phyloP scores from a whole-genome alignment of 2,797 vertebrate genomes.

The Megaceryle alcyon region DNA sequence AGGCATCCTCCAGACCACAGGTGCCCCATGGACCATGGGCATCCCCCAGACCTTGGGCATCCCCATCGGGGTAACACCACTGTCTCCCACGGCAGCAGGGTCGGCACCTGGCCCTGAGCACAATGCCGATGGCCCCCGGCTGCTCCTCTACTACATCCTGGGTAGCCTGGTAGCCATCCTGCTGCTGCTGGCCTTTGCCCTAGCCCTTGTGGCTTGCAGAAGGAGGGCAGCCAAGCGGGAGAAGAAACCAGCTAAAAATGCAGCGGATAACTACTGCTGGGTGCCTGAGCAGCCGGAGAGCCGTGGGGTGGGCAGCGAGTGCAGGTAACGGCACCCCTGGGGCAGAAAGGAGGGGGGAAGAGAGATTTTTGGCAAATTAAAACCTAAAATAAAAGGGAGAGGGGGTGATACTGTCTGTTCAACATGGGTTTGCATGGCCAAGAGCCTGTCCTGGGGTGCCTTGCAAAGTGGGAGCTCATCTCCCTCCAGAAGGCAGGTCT shows the following conservation, averaged over 20 bases:
- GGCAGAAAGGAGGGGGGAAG: not conserved
- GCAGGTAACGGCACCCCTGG: conserved; percentile 55
- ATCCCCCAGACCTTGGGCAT: not conserved
- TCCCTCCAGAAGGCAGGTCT: not conserved
- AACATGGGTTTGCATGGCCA: accelerated
- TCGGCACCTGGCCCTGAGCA: not conserved
- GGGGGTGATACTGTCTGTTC: not conserved
- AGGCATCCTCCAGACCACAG: not conserved
- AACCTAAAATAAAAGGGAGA: not conserved
- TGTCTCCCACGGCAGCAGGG: not conserved
- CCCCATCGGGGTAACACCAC: not conserved
- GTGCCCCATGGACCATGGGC: not conserved
- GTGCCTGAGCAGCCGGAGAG: conserved; percentile 63
- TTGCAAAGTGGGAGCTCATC: not conserved
- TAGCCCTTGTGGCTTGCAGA: conserved; percentile 50
- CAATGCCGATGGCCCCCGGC: conserved; percentile 16
- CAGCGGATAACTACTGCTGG: conserved; percentile 75
- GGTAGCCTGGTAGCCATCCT: conserved; percentile 74
- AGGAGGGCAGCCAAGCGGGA: conserved; percentile 50
- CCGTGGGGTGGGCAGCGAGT: conserved; percentile 43
- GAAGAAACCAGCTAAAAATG: conserved; percentile 46
- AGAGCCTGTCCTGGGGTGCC: not conserved
- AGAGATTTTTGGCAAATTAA: not conserved
- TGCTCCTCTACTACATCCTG: conserved; percentile 77
- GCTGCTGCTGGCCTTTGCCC: conserved; percentile 67